Percentiles rank a stretch among this genome's conserved stretches.
These are phyloP conservation scores for Paragorgia papillata DNA, from an alignment of 92 coral and sea anemone species.

Conservation along the genomic window DNA sequence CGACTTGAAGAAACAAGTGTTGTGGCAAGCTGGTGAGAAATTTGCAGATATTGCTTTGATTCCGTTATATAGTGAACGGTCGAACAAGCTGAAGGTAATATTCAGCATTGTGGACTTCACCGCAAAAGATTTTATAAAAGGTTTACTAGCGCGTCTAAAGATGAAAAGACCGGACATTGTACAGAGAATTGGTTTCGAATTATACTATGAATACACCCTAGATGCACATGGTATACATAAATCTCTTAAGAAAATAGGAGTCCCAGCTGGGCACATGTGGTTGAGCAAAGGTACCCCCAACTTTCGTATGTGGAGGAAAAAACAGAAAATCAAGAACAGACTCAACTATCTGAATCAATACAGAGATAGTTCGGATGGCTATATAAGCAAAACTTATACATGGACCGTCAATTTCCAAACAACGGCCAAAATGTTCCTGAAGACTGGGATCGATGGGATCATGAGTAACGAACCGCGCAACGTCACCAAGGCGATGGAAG, in stretches of 20 bases:
- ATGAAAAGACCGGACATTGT: conserved; percentile 26
- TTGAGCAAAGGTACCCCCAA: conserved; percentile 40
- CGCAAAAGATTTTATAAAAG: conserved; percentile 29
- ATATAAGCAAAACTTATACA: conserved; percentile 45
- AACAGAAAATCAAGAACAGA: conserved; percentile 5
- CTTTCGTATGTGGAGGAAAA: neutral
- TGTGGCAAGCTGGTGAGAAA: conserved; percentile 32
- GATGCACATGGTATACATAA: conserved; percentile 12
- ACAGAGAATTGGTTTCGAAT: conserved; percentile 44
- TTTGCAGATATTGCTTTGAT: conserved; percentile 40
- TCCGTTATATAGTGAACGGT: conserved; percentile 33
- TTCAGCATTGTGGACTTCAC: conserved; percentile 34
- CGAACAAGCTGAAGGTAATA: conserved; percentile 31
- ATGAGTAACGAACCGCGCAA: conserved; percentile 34
- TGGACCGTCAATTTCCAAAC: conserved; percentile 34
- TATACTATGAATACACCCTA: conserved; percentile 6
- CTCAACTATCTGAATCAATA: conserved; percentile 20
- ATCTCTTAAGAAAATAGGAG: conserved; percentile 28
- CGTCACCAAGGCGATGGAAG: conserved; percentile 34
- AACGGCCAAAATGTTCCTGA: conserved; percentile 22
- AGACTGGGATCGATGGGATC: conserved; percentile 37
- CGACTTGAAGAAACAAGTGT: conserved; percentile 2
- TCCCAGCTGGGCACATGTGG: conserved; percentile 50
- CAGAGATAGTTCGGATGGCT: conserved; percentile 40
- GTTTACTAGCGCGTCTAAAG: conserved; percentile 22